Percentiles rank a stretch among this genome's conserved stretches.
These are phyloP conservation scores for Temnothorax ravouxi DNA, from an alignment of 2,888 invertebrate species.

Conservation along the genomic window DNA sequence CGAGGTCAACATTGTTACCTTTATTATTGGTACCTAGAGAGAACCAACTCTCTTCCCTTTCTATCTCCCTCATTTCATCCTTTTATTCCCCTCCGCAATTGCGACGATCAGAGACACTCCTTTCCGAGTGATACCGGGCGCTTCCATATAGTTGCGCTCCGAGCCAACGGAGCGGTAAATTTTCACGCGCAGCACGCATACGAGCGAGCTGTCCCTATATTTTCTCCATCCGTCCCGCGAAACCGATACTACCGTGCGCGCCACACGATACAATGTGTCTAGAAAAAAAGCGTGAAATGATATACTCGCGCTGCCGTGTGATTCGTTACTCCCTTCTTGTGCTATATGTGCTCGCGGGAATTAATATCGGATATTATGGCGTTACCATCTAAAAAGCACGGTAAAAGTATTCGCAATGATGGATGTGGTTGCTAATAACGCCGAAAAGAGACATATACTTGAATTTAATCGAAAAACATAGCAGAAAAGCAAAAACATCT, in stretches of 20 bases:
- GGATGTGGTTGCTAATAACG: not conserved
- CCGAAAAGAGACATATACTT: not conserved
- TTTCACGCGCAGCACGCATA: slow-evolving; percentile 47
- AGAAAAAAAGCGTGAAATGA: slow-evolving; percentile 67
- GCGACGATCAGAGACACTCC: slow-evolving; percentile 29
- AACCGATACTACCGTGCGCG: slow-evolving; percentile 64
- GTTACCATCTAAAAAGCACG: slow-evolving; percentile 32
- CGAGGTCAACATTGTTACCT: slow-evolving; percentile 83
- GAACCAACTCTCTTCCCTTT: slow-evolving; percentile 39
- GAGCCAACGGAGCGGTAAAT: slow-evolving; percentile 64
- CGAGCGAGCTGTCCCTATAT: slow-evolving; percentile 55
- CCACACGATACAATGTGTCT: slow-evolving; percentile 56
- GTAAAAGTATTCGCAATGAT: not conserved
- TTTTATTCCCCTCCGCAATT: not conserved
- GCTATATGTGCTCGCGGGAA: slow-evolving; percentile 19
- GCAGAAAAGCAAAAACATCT: not conserved
- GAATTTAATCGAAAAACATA: not conserved
- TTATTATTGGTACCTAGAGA: slow-evolving; percentile 79
- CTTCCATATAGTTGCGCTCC: slow-evolving; percentile 11
- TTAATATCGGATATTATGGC: slow-evolving; percentile 48
- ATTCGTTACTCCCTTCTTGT: slow-evolving; percentile 66
- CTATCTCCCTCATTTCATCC: not conserved
- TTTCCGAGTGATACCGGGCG: slow-evolving; percentile 39
- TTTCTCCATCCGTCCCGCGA: slow-evolving; percentile 66
- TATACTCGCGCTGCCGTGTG: slow-evolving; percentile 66